Evolutionary conservation across 2,888 invertebrate genomes (phyloP), one percentile per base, ranked within the genome.

Genomic region (Trimorus sp.): DNA sequence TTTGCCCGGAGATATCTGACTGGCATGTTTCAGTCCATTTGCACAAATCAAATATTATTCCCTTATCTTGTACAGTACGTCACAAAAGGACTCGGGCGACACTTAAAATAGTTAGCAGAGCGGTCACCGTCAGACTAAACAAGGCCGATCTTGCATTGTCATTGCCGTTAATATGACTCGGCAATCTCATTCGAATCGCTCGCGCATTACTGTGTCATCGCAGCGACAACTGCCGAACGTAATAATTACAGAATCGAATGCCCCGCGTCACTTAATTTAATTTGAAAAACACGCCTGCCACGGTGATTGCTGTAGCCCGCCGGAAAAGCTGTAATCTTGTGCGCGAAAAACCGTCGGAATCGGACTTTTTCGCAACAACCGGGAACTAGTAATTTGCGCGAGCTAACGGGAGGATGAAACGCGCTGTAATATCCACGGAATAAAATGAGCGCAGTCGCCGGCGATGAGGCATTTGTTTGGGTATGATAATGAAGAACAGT

Each of bases 401-500:
- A n/a, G n/a, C n/a, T n/a, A n/a, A n/a, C 5, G 8, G 38, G 38
- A 38, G 8, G 38, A 8, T 38, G 38, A 37, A 51, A 65, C 40
- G 53, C 11, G n/a, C n/a, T n/a, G 40, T 26, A 56, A 36, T 59
- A 49, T 54, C 40, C 26, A 15, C 26, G 16, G 38, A 59, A 58
- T 54, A 38, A 40, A 65, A 54, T 58, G 38, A 58, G 40, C n/a
- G 38, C 26, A 11, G 48, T 62, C 11, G 40, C 62, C 15, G 49
- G 6, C 14, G 38, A 38, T 49, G 54, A 59, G 26, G 65, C 60
- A 49, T 68, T 73, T 62, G 58, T 73, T 73, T 73, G 62, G 56
- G 68, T 53, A 73, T 65, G 75, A 77, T 81, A 68, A 77, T 77
- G 77, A 81, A 81, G 74, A 78, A 78, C 56, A 54, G 42, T 49